Evolutionary conservation across 1,140 invertebrate genomes (phyloP).

Genomic region (Drosophila neocordata): DNA sequence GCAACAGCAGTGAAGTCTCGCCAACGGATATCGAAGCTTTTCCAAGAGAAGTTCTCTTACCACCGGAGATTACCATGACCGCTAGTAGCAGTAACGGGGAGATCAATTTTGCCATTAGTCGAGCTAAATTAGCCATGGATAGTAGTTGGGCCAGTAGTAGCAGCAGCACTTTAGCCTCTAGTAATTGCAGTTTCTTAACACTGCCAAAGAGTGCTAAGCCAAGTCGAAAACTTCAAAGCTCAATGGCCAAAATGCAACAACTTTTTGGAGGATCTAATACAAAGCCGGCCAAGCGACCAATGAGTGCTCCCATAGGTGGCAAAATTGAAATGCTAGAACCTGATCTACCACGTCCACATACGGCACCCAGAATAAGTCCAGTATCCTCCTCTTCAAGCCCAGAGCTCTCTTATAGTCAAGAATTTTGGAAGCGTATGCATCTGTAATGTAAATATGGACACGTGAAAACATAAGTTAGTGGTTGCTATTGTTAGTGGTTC

Average conservation of each 20-base stretch:
- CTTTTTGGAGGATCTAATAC: constrained; percentile 49
- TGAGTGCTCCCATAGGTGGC: constrained; percentile 45
- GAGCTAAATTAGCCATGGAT: constrained; percentile 18
- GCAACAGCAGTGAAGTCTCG: constrained; percentile 8
- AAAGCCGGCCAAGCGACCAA: constrained; percentile 24
- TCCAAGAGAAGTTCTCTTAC: not conserved
- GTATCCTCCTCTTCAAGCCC: constrained; percentile 14
- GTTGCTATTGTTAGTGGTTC: too few relatives aligned
- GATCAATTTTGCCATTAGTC: constrained; percentile 15
- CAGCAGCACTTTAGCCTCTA: not conserved
- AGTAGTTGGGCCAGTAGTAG: constrained; percentile 19
- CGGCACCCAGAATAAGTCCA: constrained; percentile 37
- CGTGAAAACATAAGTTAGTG: too few relatives aligned
- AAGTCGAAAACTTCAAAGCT: constrained; percentile 45
- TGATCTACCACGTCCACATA: constrained; percentile 36
- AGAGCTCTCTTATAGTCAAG: constrained; percentile 37
- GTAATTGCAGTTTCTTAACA: not conserved
- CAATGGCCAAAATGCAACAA: constrained; percentile 67
- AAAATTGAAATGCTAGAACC: not conserved
- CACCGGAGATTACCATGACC: constrained; percentile 2
- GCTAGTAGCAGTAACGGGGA: constrained; percentile 31
- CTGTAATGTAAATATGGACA: constrained; percentile 24
- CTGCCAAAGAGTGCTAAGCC: not conserved
- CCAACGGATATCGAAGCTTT: not conserved
- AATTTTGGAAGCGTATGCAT: constrained; percentile 61